A percentile compares a stretch with the other conserved stretches of the same genome.
These are phyloP conservation scores for Nephrotoma flavescens DNA, from an alignment of 2,888 invertebrate species.

Conservation along the genomic window DNA sequence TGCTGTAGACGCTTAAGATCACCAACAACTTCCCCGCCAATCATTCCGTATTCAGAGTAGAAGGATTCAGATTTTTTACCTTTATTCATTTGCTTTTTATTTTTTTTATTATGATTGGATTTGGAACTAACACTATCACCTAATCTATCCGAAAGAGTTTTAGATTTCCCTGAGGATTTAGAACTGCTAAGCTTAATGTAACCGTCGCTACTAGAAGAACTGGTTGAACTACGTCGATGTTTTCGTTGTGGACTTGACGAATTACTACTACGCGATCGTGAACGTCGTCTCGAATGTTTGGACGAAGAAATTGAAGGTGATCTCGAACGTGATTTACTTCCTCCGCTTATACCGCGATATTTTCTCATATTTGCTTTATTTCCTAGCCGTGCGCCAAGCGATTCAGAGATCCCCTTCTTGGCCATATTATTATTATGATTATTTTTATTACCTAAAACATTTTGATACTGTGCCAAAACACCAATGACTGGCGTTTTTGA, in stretches of 20 bases:
- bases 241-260: constrained; percentile 39
- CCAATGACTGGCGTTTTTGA: constrained; percentile 42
- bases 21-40: constrained; percentile 51
- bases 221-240: constrained; percentile 33
- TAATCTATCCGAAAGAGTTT: constrained; percentile 37
- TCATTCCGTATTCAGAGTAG: constrained; percentile 48
- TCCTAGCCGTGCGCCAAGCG: constrained; percentile 42
- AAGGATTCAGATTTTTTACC: constrained; percentile 36
- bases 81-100: constrained; percentile 23
- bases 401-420: constrained; percentile 37
- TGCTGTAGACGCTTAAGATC: constrained; percentile 70
- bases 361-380: constrained; percentile 33
- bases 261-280: constrained; percentile 18
- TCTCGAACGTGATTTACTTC: constrained; percentile 24
- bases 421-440: constrained; percentile 20
- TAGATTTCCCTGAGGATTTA: not conserved
- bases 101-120: constrained; percentile 27
- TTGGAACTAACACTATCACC: constrained; percentile 21
- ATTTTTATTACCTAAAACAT: constrained; percentile 22
- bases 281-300: constrained; percentile 23
- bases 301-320: constrained; percentile 15
- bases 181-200: constrained; percentile 20
- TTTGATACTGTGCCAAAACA: constrained; percentile 43
- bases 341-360: constrained; percentile 22
- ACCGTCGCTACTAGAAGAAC: constrained; percentile 20